phyloP scores from a whole-genome alignment of 2,113 vertebrate genomes.

The Mastomys coucha region DNA sequence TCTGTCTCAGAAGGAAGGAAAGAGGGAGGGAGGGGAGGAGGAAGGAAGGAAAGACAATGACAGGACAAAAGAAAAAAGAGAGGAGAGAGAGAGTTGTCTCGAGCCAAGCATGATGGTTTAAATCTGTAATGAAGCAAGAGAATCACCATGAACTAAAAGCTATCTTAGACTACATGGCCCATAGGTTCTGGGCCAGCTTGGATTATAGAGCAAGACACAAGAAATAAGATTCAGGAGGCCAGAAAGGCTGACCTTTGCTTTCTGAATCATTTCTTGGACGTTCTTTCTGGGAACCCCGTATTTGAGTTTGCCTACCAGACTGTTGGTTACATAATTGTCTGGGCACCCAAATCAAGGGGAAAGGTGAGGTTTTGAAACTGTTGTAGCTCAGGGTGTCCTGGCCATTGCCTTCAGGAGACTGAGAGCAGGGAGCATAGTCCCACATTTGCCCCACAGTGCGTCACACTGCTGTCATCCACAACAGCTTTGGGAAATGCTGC shows the following conservation, averaged over 20 bases:
- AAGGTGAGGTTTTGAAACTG: slow-evolving; percentile 42
- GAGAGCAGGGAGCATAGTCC: neutral
- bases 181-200: neutral
- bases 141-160: neutral
- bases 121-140: neutral
- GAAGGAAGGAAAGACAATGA: neutral
- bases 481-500: neutral
- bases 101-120: neutral
- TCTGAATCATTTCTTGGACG: neutral
- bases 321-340: neutral
- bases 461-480: neutral
- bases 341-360: slow-evolving; percentile 20
- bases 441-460: too few species aligned
- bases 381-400: neutral
- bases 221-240: neutral
- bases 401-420: neutral
- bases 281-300: neutral
- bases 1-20: too few species aligned
- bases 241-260: neutral
- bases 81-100: neutral
- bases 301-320: neutral
- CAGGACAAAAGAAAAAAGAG: neutral
- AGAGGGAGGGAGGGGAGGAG: neutral
- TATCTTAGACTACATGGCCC: neutral
- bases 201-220: neutral